These are phyloP conservation scores for Clanis bilineata DNA, from an alignment of 2,888 invertebrate genomes.

Conservation along the genomic window DNA sequence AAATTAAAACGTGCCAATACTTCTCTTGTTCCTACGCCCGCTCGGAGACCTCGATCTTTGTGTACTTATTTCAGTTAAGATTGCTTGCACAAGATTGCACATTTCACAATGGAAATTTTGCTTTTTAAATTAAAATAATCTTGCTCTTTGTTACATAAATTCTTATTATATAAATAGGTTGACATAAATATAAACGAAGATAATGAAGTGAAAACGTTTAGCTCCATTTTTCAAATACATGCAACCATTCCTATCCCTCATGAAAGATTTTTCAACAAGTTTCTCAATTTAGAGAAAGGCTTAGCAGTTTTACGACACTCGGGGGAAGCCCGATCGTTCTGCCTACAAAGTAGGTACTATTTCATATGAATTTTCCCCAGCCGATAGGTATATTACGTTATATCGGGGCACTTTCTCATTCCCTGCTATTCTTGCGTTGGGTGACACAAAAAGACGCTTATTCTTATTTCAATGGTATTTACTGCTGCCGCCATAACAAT, in stretches of 20 bases:
- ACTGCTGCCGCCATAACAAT: conserved; percentile 56
- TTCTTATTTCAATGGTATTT: conserved; percentile 58
- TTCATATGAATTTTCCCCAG: conserved; percentile 63
- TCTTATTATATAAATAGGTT: not conserved
- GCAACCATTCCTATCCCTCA: conserved; percentile 29
- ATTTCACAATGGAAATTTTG: conserved; percentile 16
- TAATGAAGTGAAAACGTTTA: not conserved
- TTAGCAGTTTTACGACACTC: conserved; percentile 69
- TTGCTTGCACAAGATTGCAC: conserved; percentile 19
- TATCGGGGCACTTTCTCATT: conserved; percentile 50
- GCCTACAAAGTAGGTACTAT: conserved; percentile 66
- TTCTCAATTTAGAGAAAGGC: conserved; percentile 68
- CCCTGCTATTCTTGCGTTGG: conserved; percentile 44
- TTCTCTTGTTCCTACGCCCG: conserved; percentile 17
- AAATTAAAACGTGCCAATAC: conserved; percentile 30
- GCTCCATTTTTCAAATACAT: conserved; percentile 2
- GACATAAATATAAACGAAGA: not conserved
- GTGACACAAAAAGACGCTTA: conserved; percentile 56
- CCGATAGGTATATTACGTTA: conserved; percentile 56
- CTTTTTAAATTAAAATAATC: conserved; percentile 17
- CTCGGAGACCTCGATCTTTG: conserved; percentile 21
- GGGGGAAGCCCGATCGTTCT: conserved; percentile 64
- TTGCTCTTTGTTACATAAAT: conserved; percentile 2
- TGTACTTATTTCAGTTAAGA: conserved; percentile 22
- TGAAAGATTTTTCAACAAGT: conserved; percentile 72